These are phyloP conservation scores for Panthera tigris DNA, from an alignment of 2,113 vertebrate genomes.

Conservation along the genomic window DNA sequence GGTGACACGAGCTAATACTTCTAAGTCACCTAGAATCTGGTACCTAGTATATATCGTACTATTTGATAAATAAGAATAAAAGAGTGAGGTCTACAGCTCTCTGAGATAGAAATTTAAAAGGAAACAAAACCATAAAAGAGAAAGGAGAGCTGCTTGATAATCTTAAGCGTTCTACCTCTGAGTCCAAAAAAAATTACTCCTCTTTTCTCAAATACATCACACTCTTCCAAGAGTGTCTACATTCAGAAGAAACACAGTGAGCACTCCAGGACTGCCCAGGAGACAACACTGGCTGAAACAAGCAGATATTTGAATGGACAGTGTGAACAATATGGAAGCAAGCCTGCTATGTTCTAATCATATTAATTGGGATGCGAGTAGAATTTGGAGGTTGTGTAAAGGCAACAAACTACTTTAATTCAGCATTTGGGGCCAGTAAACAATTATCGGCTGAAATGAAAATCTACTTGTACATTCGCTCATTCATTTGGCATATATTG, in stretches of 20 bases:
- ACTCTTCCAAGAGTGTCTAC: not conserved
- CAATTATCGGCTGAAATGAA: not conserved
- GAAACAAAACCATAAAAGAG: not conserved
- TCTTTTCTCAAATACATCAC: not conserved
- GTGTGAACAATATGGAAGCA: not conserved
- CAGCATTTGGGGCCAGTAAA: not conserved
- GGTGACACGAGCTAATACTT: not conserved
- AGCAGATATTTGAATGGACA: not conserved
- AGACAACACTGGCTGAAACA: not conserved
- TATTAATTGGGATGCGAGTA: not conserved
- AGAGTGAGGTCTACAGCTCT: not conserved
- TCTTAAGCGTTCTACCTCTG: not conserved
- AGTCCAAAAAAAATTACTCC: not conserved
- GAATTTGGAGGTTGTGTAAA: not conserved
- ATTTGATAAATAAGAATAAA: slow-evolving; percentile 36
- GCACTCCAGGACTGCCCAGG: fast-evolving
- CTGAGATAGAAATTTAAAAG: not conserved
- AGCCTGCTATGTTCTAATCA: not conserved
- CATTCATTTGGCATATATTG: not conserved
- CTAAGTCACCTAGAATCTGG: not conserved
- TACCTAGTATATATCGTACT: not conserved
- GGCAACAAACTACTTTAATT: not conserved
- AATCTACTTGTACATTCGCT: not conserved
- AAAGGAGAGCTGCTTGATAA: not conserved
- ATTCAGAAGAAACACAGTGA: not conserved